Evolutionary conservation across 53 echinoderm and acorn worm species (phyloP), one percentile per base, ranked within the genome.

Genomic region (Holothuria leucospilota): DNA sequence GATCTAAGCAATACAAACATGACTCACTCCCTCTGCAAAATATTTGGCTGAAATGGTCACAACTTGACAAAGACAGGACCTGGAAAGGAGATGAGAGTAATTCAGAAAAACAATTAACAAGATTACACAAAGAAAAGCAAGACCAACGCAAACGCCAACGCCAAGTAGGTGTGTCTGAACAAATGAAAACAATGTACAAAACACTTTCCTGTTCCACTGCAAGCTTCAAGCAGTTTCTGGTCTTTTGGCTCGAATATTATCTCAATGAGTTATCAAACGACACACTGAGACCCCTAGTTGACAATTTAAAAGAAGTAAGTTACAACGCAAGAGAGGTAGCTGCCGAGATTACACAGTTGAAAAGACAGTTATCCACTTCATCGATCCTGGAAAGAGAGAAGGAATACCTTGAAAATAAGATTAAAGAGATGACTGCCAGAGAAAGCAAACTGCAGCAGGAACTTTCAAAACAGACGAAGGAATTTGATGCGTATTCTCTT

Each of bases 41-140:
- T 6, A 20, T n/a, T 20, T 75, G 75, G 75, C 51, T 42, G 20
- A 75, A 75, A 20, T 75, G 75, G 75, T 75, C 75, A 6, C 46
- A 49, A 42, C 75, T 75, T 51, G 75, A 75, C 75, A 75, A 75
- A 56, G 78, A 78, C 59, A 46, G 78, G 26, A 78, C 28, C 52
- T 78, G 78, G 78, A 78, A 78, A 59, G 58, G 78, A 51, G 30
- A 27, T 23, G 59, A 78, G 29, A 58, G 78, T 20, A 59, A 78
- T 58, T 13, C 46, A 16, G 75, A 75, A 75, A 75, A 2, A 20
- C 42, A 75, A n/a, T 20, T 75, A 5, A 16, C 75, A n/a, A 75
- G 75, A 26, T 51, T 75, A 52, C 75, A 75, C 26, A 46, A 13
- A 14, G 75, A 41, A 13, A 75, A 75, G 21, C 24, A 18, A 39